Evolutionary conservation across 2,113 vertebrate species (phyloP).

Genomic region (Calyptomena viridis): DNA sequence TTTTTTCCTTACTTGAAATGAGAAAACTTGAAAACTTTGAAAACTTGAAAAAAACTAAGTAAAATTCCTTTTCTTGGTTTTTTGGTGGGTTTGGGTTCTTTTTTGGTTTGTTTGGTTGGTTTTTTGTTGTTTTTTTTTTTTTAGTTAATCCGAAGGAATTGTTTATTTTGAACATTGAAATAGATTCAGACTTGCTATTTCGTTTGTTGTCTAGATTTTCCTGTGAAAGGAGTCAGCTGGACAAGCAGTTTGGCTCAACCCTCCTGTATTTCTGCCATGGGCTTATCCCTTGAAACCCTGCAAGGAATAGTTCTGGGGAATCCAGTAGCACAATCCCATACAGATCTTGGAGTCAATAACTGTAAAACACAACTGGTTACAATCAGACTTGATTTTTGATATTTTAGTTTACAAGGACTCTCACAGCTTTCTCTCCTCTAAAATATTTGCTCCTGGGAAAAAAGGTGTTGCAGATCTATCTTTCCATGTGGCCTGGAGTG

Average conservation of each 20-base stretch:
- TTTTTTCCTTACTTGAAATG: neutral
- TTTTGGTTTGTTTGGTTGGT: no score
- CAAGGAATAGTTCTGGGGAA: neutral
- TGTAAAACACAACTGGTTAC: neutral
- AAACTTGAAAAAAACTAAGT: rapidly evolving
- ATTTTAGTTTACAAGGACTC: neutral
- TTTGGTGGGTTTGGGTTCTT: no score
- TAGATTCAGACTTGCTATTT: neutral
- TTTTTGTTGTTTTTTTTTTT: neutral
- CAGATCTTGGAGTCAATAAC: neutral
- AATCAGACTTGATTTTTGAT: neutral
- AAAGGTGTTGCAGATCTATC: neutral
- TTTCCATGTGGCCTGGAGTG: neutral
- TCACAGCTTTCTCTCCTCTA: neutral
- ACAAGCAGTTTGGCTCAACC: neutral
- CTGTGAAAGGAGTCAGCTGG: neutral
- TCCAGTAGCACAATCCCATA: neutral
- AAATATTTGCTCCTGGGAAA: neutral
- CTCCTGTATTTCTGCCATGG: neutral
- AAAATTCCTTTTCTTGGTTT: neutral
- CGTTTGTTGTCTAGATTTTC: neutral
- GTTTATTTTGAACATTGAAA: neutral
- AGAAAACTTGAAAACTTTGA: no score
- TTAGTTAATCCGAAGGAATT: neutral
- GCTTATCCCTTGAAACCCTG: neutral